Evolutionary conservation across 1,140 invertebrate species (phyloP).

Genomic region (Caerostris extrusa): DNA sequence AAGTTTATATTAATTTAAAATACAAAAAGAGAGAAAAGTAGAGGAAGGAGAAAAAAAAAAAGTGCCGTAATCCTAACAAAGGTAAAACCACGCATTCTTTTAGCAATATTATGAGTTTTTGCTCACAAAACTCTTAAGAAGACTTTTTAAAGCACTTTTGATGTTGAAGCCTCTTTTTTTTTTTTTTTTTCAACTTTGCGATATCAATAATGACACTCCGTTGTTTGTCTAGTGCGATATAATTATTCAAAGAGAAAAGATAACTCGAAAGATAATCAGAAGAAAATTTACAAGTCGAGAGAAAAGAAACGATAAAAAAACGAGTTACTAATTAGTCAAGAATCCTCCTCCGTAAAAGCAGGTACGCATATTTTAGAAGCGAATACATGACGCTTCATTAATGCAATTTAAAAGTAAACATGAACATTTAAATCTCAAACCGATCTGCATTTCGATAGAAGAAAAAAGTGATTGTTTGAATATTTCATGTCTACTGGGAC

Average conservation of each 20-base stretch:
- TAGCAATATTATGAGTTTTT: constrained; percentile 74
- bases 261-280: constrained; percentile 76
- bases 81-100: constrained; percentile 75
- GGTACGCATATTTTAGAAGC: constrained; percentile 74
- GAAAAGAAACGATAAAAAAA: constrained; percentile 54
- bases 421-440: constrained; percentile 76
- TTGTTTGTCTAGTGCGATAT: constrained; percentile 72
- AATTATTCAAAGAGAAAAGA: constrained; percentile 72
- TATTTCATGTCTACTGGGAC: constrained; percentile 70
- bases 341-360: constrained; percentile 32
- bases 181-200: constrained; percentile 26
- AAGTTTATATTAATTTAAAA: constrained; percentile 78
- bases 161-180: constrained; percentile 64
- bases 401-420: constrained; percentile 78
- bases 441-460: constrained; percentile 66
- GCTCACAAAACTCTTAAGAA: constrained; percentile 67
- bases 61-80: constrained; percentile 75
- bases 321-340: constrained; percentile 70
- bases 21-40: constrained; percentile 73
- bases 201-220: constrained; percentile 76
- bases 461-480: constrained; percentile 73
- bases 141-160: constrained; percentile 77
- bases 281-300: constrained; percentile 73
- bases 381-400: constrained; percentile 75
- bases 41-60: constrained; percentile 32